Evolutionary conservation across 2,113 vertebrate species (phyloP).

Genomic region (Nyctereutes procyonoides): DNA sequence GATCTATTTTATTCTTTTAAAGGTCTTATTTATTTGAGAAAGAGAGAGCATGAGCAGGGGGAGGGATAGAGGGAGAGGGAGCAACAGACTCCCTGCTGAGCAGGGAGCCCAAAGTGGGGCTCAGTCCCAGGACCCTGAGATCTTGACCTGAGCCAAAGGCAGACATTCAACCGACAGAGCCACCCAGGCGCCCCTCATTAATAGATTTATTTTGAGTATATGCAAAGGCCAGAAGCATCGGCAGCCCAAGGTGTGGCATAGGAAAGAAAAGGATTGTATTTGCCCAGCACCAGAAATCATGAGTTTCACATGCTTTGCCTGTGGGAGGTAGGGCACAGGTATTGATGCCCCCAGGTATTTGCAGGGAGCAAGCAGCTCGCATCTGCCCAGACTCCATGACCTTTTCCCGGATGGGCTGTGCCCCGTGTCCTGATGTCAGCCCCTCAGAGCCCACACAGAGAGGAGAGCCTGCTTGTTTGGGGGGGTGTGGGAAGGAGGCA

Average conservation of each 20-base stretch:
- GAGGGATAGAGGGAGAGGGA: neutral
- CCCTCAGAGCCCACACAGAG: too few relatives aligned
- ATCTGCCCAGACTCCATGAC: neutral
- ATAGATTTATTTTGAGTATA: neutral
- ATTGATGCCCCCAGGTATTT: neutral
- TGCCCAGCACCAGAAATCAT: neutral
- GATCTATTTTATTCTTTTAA: neutral
- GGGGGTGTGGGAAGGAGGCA: neutral
- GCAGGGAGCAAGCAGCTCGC: neutral
- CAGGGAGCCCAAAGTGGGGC: too few relatives aligned
- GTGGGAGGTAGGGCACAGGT: neutral
- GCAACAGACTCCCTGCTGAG: neutral
- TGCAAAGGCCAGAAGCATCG: neutral
- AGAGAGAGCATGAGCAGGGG: neutral
- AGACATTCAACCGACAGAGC: too few relatives aligned
- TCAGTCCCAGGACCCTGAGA: too few relatives aligned
- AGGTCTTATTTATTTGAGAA: neutral
- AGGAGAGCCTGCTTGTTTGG: neutral
- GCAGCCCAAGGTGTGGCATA: neutral
- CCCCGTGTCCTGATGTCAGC: neutral
- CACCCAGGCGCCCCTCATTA: too few relatives aligned
- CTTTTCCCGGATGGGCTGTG: neutral
- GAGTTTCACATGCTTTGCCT: too few relatives aligned
- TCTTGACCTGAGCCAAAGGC: too few relatives aligned
- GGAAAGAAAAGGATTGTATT: neutral